Evolutionary conservation across 2,797 vertebrate genomes (phyloP).

Genomic region (Sebastes hopkinsi): DNA sequence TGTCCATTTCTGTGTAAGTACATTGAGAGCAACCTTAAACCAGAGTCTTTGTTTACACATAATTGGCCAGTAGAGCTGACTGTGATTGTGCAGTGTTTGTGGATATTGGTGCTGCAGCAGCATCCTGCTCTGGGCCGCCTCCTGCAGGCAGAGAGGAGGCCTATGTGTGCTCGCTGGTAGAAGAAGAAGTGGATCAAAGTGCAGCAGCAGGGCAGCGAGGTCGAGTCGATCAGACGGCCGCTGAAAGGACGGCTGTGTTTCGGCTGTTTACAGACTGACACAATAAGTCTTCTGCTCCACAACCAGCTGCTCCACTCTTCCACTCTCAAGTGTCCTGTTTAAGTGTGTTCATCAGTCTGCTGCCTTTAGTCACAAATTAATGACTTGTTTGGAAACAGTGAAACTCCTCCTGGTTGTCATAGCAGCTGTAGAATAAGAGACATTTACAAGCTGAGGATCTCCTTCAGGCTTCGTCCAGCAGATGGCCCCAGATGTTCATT

Average conservation of each 20-base stretch:
- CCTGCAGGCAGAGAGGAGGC: constrained; percentile 1
- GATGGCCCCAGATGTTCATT: neutral
- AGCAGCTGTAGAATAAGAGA: neutral
- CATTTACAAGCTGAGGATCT: neutral
- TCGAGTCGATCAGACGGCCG: neutral
- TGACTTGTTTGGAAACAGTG: neutral
- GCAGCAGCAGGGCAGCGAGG: constrained; percentile 4
- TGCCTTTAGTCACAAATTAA: neutral
- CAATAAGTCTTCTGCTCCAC: neutral
- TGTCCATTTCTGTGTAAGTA: too few relatives aligned
- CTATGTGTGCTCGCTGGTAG: neutral
- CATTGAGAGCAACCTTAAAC: too few relatives aligned
- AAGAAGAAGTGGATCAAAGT: constrained; percentile 5
- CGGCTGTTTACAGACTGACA: constrained; percentile 3
- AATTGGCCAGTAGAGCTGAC: too few relatives aligned
- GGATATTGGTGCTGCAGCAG: neutral
- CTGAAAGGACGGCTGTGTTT: constrained; percentile 6
- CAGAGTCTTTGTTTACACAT: too few relatives aligned
- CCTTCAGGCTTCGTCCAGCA: neutral
- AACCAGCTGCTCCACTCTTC: neutral
- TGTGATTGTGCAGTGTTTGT: too few relatives aligned
- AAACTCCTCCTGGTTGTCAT: neutral
- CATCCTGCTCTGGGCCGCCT: constrained; percentile 14
- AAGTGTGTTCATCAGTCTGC: neutral
- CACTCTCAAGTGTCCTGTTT: neutral